phyloP scores from a whole-genome alignment of 2,888 invertebrate species.

The Steinernema carpocapsae region DNA sequence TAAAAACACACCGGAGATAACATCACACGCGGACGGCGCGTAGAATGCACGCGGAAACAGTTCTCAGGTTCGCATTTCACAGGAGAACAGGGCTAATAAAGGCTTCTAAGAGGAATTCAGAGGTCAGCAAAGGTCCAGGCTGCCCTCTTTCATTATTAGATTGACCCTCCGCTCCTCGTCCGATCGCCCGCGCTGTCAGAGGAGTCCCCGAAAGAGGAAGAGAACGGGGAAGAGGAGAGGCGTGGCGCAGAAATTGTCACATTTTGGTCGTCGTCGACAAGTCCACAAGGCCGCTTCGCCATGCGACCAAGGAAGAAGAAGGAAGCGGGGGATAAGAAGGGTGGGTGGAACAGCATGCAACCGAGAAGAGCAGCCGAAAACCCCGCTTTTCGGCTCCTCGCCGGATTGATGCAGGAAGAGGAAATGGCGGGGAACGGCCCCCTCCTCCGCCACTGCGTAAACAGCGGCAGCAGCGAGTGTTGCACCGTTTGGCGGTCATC shows the following conservation, averaged over 20 bases:
- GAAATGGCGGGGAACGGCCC: neutral
- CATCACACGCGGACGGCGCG: too few relatives aligned
- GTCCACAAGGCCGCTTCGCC: neutral
- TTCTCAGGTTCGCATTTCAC: too few relatives aligned
- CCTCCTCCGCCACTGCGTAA: neutral
- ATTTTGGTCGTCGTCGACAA: neutral
- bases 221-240: neutral
- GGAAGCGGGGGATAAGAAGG: too few relatives aligned
- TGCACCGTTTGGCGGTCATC: neutral
- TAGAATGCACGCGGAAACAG: too few relatives aligned
- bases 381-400: too few relatives aligned
- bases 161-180: too few relatives aligned
- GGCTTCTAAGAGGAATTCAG: too few relatives aligned
- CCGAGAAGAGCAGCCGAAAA: neutral
- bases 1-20: too few relatives aligned
- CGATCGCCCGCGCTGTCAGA: too few relatives aligned
- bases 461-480: neutral
- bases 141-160: too few relatives aligned
- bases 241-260: conserved; percentile 27
- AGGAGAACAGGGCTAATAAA: too few relatives aligned
- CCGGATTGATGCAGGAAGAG: neutral
- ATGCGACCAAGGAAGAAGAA: neutral
- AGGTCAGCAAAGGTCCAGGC: too few relatives aligned
- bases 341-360: conserved; percentile 11
- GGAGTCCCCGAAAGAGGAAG: neutral